Conservation (phyloP, 2,888 invertebrate species). For the Spatulosminthurus flaviceps region DNA sequence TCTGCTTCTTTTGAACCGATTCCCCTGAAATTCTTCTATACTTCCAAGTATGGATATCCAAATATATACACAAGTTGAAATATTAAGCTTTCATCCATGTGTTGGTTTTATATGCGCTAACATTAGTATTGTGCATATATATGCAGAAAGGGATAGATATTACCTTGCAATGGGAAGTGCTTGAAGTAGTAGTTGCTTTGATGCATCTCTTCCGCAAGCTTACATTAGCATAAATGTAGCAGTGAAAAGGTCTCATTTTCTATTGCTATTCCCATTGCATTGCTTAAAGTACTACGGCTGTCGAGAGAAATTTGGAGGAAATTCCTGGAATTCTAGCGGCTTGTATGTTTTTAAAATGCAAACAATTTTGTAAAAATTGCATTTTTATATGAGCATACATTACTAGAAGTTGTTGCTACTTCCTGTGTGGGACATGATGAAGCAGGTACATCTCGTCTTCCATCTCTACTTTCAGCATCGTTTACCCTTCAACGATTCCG, state of each 20-base stretch:
- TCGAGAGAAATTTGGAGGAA: neutral
- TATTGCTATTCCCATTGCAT: neutral
- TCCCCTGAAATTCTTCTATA: too few species aligned
- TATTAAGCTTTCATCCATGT: too few species aligned
- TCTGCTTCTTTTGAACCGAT: too few species aligned
- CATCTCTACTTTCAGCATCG: slow-evolving; percentile 2
- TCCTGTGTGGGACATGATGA: neutral
- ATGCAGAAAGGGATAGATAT: too few species aligned
- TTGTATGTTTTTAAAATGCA: neutral
- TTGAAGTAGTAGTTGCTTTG: too few species aligned
- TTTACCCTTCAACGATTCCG: neutral
- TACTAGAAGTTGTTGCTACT: neutral
- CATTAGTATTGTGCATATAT: too few species aligned
- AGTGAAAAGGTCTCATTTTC: neutral
- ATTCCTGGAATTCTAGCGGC: neutral
- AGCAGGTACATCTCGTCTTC: too few species aligned
- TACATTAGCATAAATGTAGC: neutral
- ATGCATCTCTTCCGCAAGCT: too few species aligned
- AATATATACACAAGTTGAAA: too few species aligned
- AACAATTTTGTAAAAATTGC: neutral
- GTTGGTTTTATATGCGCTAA: too few species aligned
- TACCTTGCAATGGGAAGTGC: too few species aligned
- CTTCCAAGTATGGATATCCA: too few species aligned
- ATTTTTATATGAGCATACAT: neutral
- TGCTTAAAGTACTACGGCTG: neutral